Evolutionary conservation across 2,113 vertebrate genomes (phyloP).

Genomic region (Sylvietta virens): DNA sequence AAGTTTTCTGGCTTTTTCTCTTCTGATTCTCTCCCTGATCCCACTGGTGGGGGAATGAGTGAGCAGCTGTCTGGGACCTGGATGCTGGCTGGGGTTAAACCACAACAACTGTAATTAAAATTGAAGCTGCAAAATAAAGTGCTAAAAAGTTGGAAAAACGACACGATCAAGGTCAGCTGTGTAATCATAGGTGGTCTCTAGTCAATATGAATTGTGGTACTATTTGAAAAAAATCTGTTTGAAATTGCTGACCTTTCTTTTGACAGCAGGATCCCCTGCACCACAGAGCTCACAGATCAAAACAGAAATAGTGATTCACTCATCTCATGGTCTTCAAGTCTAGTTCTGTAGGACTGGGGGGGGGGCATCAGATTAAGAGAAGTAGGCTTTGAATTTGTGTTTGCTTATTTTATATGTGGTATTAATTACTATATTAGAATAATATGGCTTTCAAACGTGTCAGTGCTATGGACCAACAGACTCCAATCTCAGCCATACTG

Average conservation of each 20-base stretch:
- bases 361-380: background rate
- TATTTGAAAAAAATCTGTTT: background rate
- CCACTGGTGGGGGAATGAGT: background rate
- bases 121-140: background rate
- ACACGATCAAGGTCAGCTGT: background rate
- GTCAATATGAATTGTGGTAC: background rate
- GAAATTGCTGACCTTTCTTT: background rate
- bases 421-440: background rate
- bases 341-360: background rate
- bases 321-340: background rate
- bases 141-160: background rate
- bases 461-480: background rate
- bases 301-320: background rate
- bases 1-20: background rate
- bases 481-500: background rate
- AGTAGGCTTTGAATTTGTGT: background rate
- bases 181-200: background rate
- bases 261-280: background rate
- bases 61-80: accelerated
- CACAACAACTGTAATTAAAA: background rate
- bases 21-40: background rate
- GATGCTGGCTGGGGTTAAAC: background rate
- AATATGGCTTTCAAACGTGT: background rate
- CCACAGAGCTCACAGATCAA: background rate
- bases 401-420: background rate